Evolutionary conservation across 1,140 invertebrate genomes (phyloP), one percentile per base, ranked within the genome.

Genomic region (Zaprionus lachaisei): DNA sequence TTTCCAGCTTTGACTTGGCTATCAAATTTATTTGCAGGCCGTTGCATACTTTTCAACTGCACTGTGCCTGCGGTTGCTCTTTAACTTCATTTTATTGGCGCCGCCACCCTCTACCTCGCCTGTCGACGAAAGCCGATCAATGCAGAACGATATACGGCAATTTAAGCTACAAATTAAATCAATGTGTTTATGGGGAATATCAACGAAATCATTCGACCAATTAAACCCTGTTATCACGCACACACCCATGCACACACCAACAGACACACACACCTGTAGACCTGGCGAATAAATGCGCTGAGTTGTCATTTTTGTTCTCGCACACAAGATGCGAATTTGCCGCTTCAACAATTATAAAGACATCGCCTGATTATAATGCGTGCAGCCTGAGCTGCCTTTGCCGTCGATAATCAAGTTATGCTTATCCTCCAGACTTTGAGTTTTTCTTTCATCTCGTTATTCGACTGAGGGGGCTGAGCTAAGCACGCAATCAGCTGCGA

Each of bases 131-230:
- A 55, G 15, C 63, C 62, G 15, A 55, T 55, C 26, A 6, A 15
- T 26, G 12, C 49, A 31, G 20, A 37, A 60, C 34, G 24, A n/a
- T 47, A 34, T 38, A 44, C 38, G 44, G 20, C 66, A 64, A 76
- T 72, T 72, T 56, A 60, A 49, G 54, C 61, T 34, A 34, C 73
- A 76, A 76, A 76, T 76, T 60, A 77, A 77, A 77, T 77, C 74
- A 77, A 72, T 62, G 62, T 47, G 49, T 67, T 66, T 77, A 72
- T 72, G 58, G 47, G 49, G 66, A 57, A 26, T 57, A 54, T 69
- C 71, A 41, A 67, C 20, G 51, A 47, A 79, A 64, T 66, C 76
- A 81, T 47, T 81, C 64, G 67, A 79, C 72, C 79, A 79, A 81
- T 71, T 72, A 76, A 81, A 61, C 37, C 24, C 41, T 51, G 20